Evolutionary conservation across 2,888 invertebrate species (phyloP), one percentile per base, ranked within the genome.

Genomic region (Lomographa bimaculata): DNA sequence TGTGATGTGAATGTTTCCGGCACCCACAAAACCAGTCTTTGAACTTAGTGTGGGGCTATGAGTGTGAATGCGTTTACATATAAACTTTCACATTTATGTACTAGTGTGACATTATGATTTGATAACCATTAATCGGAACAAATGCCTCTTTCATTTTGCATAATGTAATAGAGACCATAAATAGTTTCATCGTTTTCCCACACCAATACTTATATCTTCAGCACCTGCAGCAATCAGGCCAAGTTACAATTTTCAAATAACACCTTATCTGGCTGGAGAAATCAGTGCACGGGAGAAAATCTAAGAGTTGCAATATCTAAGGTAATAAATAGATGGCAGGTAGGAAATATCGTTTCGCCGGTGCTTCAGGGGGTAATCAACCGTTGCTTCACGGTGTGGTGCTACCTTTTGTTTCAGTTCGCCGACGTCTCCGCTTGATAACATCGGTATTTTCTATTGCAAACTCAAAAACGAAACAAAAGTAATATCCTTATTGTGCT

Each of bases 361-460:
- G 32, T 53, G 70, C 70, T 66, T 54, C 58, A 45, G 66, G 70
- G 67, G 58, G 63, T 68, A 66, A 69, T 71, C 69, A 70, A 61
- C 57, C 61, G 61, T 50, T 43, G 47, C 44, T 55, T 53, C 57
- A 50, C 41, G 35, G 44, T 55, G 45, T 51, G 55, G 53, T 62
- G 57, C 56, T 54, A 55, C 55, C 68, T 66, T 66, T 68, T 68
- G 67, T 66, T 65, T 64, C 60, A 59, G 40, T 43, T 46, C 50
- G 50, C 59, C 63, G 64, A 60, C 57, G 33, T 54, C 54, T 43
- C 51, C 36, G 45, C 47, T 34, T 46, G 54, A 54, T 51, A 54
- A 47, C 45, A 51, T 51, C 51, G 54, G 36, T 47, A 51, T 54
- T 49, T 54, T 54, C 49, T 54, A 51, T 54, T 54, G 54, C 54